phyloP scores from a whole-genome alignment of 2,888 invertebrate genomes.

The Lasioglossum malachurum region DNA sequence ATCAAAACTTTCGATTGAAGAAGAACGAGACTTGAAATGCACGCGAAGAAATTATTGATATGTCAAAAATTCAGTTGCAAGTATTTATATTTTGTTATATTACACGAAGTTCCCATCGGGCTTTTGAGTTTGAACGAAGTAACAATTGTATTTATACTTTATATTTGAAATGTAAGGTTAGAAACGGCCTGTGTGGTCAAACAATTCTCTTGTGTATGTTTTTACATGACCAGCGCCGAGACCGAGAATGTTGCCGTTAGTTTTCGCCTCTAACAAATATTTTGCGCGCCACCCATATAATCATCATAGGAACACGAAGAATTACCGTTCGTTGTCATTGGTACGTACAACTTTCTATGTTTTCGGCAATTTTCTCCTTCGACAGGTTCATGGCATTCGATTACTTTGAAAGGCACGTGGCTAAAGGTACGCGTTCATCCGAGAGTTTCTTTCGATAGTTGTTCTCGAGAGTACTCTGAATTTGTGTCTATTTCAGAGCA shows the following conservation, averaged over 20 bases:
- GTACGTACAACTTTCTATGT: constrained; percentile 42
- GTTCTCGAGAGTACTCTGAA: too few species aligned
- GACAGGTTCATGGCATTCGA: background rate
- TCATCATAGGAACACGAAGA: constrained; percentile 8
- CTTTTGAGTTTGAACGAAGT: constrained; percentile 15
- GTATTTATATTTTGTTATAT: constrained; percentile 4
- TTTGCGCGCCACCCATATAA: constrained; percentile 2
- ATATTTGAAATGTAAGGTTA: constrained; percentile 46
- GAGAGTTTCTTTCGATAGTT: too few species aligned
- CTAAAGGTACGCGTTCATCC: background rate
- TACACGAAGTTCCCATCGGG: background rate
- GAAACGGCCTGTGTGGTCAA: constrained; percentile 1
- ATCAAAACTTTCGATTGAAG: constrained; percentile 18
- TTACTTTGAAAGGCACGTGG: background rate
- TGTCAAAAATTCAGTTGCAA: constrained; percentile 9
- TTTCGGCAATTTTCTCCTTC: constrained; percentile 13
- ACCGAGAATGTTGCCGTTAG: constrained; percentile 28
- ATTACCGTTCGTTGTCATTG: constrained; percentile 36
- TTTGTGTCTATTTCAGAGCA: too few species aligned
- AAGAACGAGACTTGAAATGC: background rate
- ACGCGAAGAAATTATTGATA: background rate
- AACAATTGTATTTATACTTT: background rate
- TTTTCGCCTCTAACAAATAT: constrained; percentile 18
- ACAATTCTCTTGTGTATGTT: constrained; percentile 1
- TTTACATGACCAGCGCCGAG: background rate